Conservation (phyloP, 2,888 invertebrate genomes). For the Parasteatoda lunata region DNA sequence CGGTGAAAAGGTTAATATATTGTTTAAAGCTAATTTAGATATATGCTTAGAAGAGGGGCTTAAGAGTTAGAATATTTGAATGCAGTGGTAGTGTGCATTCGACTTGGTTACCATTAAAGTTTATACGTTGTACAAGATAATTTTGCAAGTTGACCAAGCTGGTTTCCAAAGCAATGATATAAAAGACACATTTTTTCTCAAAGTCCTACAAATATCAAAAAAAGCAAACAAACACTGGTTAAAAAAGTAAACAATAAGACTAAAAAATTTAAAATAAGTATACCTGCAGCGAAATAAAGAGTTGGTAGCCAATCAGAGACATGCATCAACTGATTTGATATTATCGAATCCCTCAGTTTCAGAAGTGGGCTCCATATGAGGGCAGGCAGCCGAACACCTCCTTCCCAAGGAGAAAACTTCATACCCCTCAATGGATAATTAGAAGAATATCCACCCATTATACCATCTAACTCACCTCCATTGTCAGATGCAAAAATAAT, state of each 20-base stretch:
- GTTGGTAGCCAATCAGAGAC: constrained; percentile 94
- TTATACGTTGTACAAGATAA: too few relatives aligned
- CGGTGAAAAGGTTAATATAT: too few relatives aligned
- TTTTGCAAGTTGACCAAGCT: too few relatives aligned
- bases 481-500: constrained; percentile 92
- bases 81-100: too few relatives aligned
- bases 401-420: constrained; percentile 87
- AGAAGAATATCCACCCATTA: constrained; percentile 74
- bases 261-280: neutral
- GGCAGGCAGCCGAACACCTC: constrained; percentile 88
- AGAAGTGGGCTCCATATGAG: constrained; percentile 84
- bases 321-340: constrained; percentile 83
- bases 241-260: neutral
- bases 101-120: too few relatives aligned
- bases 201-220: too few relatives aligned
- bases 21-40: too few relatives aligned
- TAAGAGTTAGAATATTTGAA: too few relatives aligned
- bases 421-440: constrained; percentile 78
- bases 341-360: constrained; percentile 77
- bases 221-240: too few relatives aligned
- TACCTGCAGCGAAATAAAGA: constrained; percentile 82
- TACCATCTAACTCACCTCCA: constrained; percentile 78
- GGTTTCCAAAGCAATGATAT: too few relatives aligned
- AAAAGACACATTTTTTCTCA: too few relatives aligned
- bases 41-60: too few relatives aligned